Conservation (phyloP, 2,797 vertebrate species). For the Galago senegalensis region DNA sequence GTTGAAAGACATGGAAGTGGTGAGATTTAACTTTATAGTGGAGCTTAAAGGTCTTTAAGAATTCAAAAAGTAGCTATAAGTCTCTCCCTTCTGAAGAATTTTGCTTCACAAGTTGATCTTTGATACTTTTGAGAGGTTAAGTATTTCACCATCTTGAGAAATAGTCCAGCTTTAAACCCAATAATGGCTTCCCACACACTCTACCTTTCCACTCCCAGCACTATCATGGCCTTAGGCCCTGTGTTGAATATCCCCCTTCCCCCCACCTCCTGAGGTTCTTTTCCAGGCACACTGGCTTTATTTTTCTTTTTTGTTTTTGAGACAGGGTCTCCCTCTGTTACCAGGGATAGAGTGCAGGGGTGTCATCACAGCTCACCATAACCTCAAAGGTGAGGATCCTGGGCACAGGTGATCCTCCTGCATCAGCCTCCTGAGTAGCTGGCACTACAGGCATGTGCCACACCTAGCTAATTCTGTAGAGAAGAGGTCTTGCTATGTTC, state of each 20-base stretch:
- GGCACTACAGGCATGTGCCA: not conserved
- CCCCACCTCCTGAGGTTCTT: not conserved
- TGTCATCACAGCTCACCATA: too few species aligned
- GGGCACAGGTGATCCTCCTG: too few species aligned
- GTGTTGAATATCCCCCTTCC: too few species aligned
- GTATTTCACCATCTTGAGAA: not conserved
- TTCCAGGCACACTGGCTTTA: rapidly evolving
- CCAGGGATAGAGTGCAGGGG: too few species aligned
- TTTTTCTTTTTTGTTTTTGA: not conserved
- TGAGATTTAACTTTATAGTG: not conserved
- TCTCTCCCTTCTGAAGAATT: not conserved
- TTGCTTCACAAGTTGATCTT: not conserved
- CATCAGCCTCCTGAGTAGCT: too few species aligned
- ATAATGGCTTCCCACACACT: not conserved
- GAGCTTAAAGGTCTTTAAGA: not conserved
- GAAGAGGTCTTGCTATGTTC: not conserved
- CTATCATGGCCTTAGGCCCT: not conserved
- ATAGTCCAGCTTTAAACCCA: not conserved
- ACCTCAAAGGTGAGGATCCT: too few species aligned
- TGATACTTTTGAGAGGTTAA: not conserved
- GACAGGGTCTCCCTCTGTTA: too few species aligned
- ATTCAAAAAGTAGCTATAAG: not conserved
- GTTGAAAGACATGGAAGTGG: slow-evolving; percentile 45
- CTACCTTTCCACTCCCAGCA: not conserved
- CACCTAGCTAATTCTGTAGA: not conserved